Conservation (phyloP, 2,797 vertebrate species). For the Oreonectes daqikongensis region DNA sequence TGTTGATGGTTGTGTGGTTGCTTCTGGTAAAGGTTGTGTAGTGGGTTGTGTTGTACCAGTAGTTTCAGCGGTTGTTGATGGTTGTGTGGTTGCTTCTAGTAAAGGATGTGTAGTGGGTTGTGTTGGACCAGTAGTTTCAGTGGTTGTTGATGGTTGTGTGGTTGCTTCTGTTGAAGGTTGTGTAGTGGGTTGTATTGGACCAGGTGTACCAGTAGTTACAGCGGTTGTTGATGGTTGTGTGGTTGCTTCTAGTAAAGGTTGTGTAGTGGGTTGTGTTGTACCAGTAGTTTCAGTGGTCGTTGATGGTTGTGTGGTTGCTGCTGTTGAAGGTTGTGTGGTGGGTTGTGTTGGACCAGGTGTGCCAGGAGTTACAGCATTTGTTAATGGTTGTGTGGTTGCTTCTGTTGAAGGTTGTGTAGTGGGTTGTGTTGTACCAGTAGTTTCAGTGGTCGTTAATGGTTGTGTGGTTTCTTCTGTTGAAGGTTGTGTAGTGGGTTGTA, state of each 20-base stretch:
- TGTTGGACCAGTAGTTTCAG: no score
- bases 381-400: not conserved
- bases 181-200: not conserved
- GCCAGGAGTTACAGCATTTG: not conserved
- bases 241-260: not conserved
- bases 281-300: not conserved
- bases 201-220: no score
- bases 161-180: not conserved
- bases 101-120: no score
- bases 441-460: not conserved
- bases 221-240: not conserved
- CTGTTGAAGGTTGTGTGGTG: constrained; percentile 3
- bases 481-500: not conserved
- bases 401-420: not conserved
- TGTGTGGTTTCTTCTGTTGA: not conserved
- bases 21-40: no score
- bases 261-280: not conserved
- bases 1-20: no score
- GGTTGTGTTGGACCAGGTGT: not conserved
- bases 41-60: no score
- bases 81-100: no score
- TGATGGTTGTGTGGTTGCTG: not conserved
- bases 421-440: not conserved
- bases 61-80: no score
- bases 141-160: not conserved